phyloP scores from a whole-genome alignment of 2,888 invertebrate genomes.

The Meganola albula region DNA sequence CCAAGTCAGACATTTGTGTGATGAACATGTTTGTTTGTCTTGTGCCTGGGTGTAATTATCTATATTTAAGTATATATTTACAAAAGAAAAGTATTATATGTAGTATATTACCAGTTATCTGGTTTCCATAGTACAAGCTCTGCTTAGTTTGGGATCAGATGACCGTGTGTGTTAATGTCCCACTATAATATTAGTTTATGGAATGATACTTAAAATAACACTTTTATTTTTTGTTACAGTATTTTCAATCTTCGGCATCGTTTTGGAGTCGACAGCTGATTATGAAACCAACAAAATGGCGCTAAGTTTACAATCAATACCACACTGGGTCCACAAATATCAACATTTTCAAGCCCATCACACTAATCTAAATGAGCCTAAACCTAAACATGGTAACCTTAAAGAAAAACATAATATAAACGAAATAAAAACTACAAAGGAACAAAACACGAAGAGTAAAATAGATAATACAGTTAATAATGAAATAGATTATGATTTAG shows the following conservation, averaged over 20 bases:
- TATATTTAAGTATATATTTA: too few relatives aligned
- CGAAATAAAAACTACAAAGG: conserved; percentile 4
- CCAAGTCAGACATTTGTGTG: too few relatives aligned
- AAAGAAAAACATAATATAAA: conserved; percentile 5
- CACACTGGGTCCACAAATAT: conserved; percentile 34
- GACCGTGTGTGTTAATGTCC: too few relatives aligned
- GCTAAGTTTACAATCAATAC: conserved; percentile 16
- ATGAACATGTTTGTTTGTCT: too few relatives aligned
- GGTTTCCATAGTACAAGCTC: too few relatives aligned
- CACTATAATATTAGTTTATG: too few relatives aligned
- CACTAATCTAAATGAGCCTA: conserved; percentile 14
- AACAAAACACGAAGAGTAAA: too few relatives aligned
- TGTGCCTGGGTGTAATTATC: too few relatives aligned
- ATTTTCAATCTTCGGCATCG: conserved; percentile 46
- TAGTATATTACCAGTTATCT: not conserved
- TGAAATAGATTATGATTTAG: too few relatives aligned
- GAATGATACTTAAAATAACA: too few relatives aligned
- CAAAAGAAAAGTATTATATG: not conserved
- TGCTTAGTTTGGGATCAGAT: too few relatives aligned
- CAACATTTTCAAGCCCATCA: conserved; percentile 16
- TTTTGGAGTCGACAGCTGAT: conserved; percentile 50
- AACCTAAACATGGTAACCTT: conserved; percentile 1
- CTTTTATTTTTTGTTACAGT: conserved; percentile 54
- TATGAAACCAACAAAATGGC: conserved; percentile 34
- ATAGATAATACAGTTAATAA: too few relatives aligned